Evolutionary conservation across 2,888 invertebrate species (phyloP).

Genomic region (Patella pellucida): DNA sequence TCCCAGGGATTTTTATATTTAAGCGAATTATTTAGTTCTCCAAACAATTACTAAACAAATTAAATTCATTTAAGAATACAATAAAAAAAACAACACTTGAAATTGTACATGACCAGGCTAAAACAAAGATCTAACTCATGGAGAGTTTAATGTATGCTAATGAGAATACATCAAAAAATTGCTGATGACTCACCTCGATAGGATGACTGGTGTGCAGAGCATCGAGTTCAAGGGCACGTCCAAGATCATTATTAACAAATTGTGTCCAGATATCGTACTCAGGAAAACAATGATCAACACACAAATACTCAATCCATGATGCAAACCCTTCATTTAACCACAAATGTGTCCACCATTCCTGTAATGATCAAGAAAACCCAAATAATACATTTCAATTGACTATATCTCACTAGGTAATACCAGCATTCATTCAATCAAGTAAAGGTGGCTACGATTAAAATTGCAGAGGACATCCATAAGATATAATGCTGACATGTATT

Average conservation of each 20-base stretch:
- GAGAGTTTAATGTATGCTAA: neutral
- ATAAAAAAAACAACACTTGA: neutral
- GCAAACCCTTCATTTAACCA: slow-evolving; percentile 98
- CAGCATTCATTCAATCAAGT: too few relatives aligned
- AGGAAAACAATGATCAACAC: slow-evolving; percentile 92
- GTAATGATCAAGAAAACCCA: slow-evolving; percentile 19
- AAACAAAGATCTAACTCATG: neutral
- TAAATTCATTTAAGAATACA: neutral
- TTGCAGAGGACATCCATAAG: too few relatives aligned
- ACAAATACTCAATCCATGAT: slow-evolving; percentile 94
- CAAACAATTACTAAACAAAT: neutral
- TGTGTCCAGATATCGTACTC: slow-evolving; percentile 98
- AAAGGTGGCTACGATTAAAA: too few relatives aligned
- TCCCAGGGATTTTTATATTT: too few relatives aligned
- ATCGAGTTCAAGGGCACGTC: slow-evolving; percentile 85
- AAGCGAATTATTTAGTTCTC: neutral
- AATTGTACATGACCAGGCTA: neutral
- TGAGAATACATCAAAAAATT: too few relatives aligned
- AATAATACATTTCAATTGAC: neutral
- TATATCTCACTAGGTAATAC: too few relatives aligned
- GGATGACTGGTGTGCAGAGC: slow-evolving; percentile 91
- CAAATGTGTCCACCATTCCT: slow-evolving; percentile 94
- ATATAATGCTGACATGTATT: too few relatives aligned
- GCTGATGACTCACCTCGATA: slow-evolving; percentile 81
- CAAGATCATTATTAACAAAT: slow-evolving; percentile 91